Evolutionary conservation across 2,797 vertebrate genomes (phyloP).

Genomic region (Prunella strophiata): DNA sequence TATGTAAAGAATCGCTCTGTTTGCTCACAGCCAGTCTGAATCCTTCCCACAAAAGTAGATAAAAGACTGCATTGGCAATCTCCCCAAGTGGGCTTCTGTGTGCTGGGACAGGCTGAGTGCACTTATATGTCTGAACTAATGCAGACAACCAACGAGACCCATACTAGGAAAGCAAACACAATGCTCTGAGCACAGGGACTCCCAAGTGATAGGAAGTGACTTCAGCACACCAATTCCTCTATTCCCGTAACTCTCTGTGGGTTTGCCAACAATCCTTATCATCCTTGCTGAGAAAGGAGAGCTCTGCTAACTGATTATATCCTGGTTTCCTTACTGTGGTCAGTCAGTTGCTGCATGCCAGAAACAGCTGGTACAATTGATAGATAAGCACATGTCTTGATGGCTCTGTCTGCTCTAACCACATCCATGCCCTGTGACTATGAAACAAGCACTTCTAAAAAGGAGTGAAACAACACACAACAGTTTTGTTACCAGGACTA

Average conservation of each 20-base stretch:
- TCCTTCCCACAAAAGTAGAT: neutral
- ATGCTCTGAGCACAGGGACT: conserved; percentile 22
- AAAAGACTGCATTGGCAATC: neutral
- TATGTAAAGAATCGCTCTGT: neutral
- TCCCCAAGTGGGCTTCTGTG: neutral
- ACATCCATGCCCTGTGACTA: neutral
- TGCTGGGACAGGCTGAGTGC: neutral
- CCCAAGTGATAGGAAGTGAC: conserved; percentile 62
- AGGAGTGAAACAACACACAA: neutral
- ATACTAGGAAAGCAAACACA: conserved; percentile 32
- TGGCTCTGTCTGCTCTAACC: neutral
- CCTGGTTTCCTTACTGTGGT: conserved; percentile 33
- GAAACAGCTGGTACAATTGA: conserved; percentile 35
- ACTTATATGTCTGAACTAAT: neutral
- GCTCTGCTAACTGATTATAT: conserved; percentile 43
- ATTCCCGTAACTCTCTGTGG: conserved; percentile 60
- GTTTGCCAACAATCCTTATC: conserved; percentile 61
- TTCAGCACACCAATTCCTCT: conserved; percentile 55
- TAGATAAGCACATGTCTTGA: neutral
- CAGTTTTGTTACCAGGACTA: neutral
- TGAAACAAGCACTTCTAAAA: neutral
- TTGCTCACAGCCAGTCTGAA: neutral
- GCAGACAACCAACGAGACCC: neutral
- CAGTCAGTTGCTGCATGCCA: conserved; percentile 52
- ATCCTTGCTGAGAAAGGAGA: conserved; percentile 43